Evolutionary conservation across 2,797 vertebrate species (phyloP), one percentile per base, ranked within the genome.

Genomic region (Dendrocincla tyrannina): DNA sequence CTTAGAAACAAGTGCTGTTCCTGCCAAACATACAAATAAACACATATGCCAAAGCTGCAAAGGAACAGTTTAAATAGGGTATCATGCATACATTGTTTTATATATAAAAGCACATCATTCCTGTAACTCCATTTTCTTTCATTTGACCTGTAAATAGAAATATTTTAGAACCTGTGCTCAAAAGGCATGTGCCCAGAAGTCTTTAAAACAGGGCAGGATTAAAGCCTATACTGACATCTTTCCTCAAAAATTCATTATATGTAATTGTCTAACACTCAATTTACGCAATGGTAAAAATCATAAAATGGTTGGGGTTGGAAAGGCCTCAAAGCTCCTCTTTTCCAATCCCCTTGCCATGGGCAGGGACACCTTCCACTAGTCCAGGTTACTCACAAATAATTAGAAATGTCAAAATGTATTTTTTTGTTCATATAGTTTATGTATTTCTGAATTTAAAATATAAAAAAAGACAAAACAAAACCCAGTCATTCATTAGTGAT

Each of bases 21-120:
- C 60, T 95, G 91, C 60, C 81, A 93, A 96, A 87, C 32, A 78
- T 7, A 85, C 52, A 95, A 93, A 93, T 18, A 91, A 90, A 87
- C 68, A 92, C 68, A 89, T 32, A 85, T 89, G 84, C 53, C 72
- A 83, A 87, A 92, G 53, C 70, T 77, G 74, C 5, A 94, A 91
- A 66, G 24, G 2, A 89, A 49, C 35, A 39, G 37, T 69, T 93
- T 83, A 79, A 88, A 87, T 44, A 52, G 15, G 28, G 10, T 8
- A 88, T 33, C 64, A 53, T 33, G 33, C 39, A 88, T 44, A 83
- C 13, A 84, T 23, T 2, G 0, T 33, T 63, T 63, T 56, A 64
- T 32, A 49, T 27, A 63, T 37, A 89, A 69, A 69, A 18, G 35
- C 19, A 85, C 35, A 59, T 13, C 47, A 39, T 16, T 70, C 39